Base-by-base conservation (phyloP, 2,113 vertebrate species). In the Suricata suricatta region DNA sequence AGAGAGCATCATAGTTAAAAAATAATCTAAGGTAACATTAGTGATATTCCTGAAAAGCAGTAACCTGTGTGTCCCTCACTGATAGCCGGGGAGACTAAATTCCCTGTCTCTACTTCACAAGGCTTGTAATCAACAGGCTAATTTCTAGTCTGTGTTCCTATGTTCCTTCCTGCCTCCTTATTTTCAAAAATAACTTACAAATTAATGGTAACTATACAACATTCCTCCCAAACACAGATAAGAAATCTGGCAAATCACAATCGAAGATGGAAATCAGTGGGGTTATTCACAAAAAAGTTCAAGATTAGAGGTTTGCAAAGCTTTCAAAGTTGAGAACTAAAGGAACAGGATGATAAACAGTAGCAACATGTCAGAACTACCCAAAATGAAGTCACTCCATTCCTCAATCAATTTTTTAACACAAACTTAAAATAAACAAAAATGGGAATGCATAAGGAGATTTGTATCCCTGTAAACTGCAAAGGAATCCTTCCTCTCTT, bases 311-410 rank as follows among this genome's bases (percentile, higher is more conserved):
- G 50, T 76, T 79, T 90, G 13, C 12, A 90, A 88, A 57, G n/a
- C 54, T 92, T 95, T 79, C 54, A 89, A 79, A 74, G 31, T 92
- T 25, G 72, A 83, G 87, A 85, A 88, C 47, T 88, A 92, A 95
- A 38, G 12, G 77, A 85, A 80, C 6, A 64, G n/a, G 17, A 66
- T n/a, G 31, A 35, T 44, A 35, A 63, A 82, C 19, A 76, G 44
- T 5, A 88, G 54, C 31, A 86, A 64, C 25, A 79, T 15, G 25
- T 38, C 33, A 84, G 54, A 85, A 93, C 7, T 79, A 80, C 17
- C 38, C 47, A 81, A 94, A 93, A 80, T 54, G 31, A 94, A 57
- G 90, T n/a, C 38, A 38, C 1, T 13, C 19, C 69, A 47, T 1
- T 96, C 35, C 16, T 23, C 69, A 41, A 47, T 64, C 52, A 44